Conservation (phyloP, 1,140 invertebrate species). For the Zaprionus gabonicus region DNA sequence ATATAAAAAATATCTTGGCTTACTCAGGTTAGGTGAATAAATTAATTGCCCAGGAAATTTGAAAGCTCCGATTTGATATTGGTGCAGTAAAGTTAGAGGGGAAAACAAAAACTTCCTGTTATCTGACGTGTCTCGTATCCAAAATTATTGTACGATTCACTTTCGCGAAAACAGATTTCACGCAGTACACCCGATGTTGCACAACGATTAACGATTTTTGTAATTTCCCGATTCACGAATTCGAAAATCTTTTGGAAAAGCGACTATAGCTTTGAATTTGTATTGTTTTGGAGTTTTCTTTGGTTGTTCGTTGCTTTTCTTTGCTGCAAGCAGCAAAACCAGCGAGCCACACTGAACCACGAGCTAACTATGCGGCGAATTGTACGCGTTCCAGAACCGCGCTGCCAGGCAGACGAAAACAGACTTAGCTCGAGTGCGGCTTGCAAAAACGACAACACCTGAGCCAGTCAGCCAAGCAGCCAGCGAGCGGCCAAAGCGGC, state of each 20-base stretch:
- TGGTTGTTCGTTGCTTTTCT: neutral
- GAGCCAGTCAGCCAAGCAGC: conserved; percentile 44
- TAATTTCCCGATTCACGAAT: conserved; percentile 8
- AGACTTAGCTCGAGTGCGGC: conserved; percentile 69
- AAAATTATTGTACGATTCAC: conserved; percentile 29
- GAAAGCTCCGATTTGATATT: neutral
- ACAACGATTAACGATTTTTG: conserved; percentile 28
- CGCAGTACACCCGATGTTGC: conserved; percentile 27
- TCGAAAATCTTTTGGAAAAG: conserved; percentile 24
- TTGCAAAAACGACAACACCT: conserved; percentile 82
- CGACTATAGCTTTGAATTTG: neutral
- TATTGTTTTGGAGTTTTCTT: conserved; percentile 2
- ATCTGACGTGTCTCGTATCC: conserved; percentile 15
- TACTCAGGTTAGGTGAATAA: conserved; percentile 16
- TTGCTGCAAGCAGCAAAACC: conserved; percentile 21
- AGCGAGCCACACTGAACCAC: conserved; percentile 32
- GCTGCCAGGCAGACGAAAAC: conserved; percentile 79
- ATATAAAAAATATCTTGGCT: neutral
- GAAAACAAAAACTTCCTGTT: conserved; percentile 13
- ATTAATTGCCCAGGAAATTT: neutral
- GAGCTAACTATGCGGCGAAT: conserved; percentile 29
- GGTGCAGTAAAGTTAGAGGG: neutral
- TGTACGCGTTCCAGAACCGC: conserved; percentile 79
- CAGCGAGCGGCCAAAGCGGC: conserved; percentile 41
- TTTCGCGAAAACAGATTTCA: conserved; percentile 45